These are phyloP conservation scores for Rallus limicola DNA, from an alignment of 2,113 vertebrate species.

Conservation along the genomic window DNA sequence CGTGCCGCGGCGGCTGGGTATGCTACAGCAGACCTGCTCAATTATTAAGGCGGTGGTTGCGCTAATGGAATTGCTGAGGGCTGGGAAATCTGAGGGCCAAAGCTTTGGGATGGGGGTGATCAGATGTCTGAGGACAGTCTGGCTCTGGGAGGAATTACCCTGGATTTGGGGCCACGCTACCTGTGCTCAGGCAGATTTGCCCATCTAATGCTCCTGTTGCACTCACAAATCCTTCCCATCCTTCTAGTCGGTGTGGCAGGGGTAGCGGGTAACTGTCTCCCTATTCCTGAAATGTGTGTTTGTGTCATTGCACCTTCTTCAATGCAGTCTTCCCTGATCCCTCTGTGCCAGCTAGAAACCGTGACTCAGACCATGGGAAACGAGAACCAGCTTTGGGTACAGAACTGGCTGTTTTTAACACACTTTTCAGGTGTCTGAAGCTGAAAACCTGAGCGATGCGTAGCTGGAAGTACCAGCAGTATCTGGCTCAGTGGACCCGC, in stretches of 20 bases:
- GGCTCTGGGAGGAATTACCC: conserved; percentile 26
- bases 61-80: neutral
- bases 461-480: neutral
- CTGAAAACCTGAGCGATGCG: neutral
- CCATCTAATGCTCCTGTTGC: neutral
- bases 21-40: neutral
- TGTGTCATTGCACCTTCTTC: conserved; percentile 30
- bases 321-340: neutral
- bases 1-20: neutral
- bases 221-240: conserved; percentile 5
- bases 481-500: neutral
- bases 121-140: conserved; percentile 29
- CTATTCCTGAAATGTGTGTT: neutral
- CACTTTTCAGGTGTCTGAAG: neutral
- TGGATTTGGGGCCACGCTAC: conserved; percentile 24
- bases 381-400: neutral
- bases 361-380: neutral
- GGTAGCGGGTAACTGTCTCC: neutral
- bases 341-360: neutral
- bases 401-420: neutral
- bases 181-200: conserved; percentile 21
- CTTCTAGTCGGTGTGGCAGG: neutral
- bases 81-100: neutral
- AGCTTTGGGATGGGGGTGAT: neutral
- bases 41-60: neutral